Conservation (phyloP, 53 echinoderm and acorn worm species). For the Henricia sp. region DNA sequence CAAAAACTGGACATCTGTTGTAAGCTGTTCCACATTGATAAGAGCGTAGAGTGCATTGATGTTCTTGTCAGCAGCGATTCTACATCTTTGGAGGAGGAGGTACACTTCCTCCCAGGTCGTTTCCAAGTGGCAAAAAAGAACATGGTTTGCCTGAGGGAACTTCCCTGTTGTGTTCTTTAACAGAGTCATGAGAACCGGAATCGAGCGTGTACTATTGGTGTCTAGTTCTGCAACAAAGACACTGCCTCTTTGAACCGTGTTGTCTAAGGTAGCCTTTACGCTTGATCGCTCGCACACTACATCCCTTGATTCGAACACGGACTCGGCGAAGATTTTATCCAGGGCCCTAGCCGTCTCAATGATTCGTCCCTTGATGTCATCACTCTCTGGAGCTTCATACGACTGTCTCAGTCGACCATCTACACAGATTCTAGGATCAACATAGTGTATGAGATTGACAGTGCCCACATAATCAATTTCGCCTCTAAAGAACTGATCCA, state of each 20-base stretch:
- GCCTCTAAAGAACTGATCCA: constrained; percentile 61
- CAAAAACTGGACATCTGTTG: constrained; percentile 50
- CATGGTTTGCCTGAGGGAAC: constrained; percentile 63
- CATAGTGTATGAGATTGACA: constrained; percentile 39
- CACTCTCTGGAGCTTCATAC: constrained; percentile 31
- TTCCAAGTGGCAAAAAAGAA: constrained; percentile 57
- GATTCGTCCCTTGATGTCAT: constrained; percentile 16
- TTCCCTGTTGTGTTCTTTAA: constrained; percentile 43
- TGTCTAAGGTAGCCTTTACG: constrained; percentile 36
- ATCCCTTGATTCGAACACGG: background rate
- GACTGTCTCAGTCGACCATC: constrained; percentile 25
- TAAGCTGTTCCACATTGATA: constrained; percentile 55
- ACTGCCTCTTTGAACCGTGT: constrained; percentile 23
- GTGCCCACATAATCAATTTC: constrained; percentile 7
- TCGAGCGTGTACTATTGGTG: constrained; percentile 48
- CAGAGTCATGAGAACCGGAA: constrained; percentile 59
- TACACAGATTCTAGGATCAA: constrained; percentile 1
- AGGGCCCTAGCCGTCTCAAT: constrained; percentile 44
- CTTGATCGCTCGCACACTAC: background rate
- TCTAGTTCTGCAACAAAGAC: constrained; percentile 61
- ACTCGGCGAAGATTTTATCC: constrained; percentile 28
- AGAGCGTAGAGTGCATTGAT: constrained; percentile 15
- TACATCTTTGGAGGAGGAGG: constrained; percentile 63
- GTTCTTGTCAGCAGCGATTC: background rate
- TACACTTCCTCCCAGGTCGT: constrained; percentile 56